Evolutionary conservation across 2,888 invertebrate genomes (phyloP).

Genomic region (Luffia ferchaultella): DNA sequence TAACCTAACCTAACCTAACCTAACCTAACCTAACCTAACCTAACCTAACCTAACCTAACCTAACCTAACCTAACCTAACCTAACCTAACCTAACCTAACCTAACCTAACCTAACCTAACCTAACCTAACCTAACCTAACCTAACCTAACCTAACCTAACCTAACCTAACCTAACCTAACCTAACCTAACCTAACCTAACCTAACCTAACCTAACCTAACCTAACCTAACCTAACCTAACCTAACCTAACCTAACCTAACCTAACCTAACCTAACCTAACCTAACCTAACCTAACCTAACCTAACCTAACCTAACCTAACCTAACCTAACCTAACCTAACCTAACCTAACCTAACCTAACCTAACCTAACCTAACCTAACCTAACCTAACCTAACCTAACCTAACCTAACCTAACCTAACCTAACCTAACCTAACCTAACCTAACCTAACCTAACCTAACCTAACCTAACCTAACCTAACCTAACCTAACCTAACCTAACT

Average conservation of each 20-base stretch:
- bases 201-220: constrained; percentile 10
- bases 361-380: constrained; percentile 9
- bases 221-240: constrained; percentile 9
- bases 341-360: constrained; percentile 9
- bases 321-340: constrained; percentile 9
- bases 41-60: constrained; percentile 7
- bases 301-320: constrained; percentile 9
- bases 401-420: constrained; percentile 10
- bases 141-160: constrained; percentile 5
- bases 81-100: constrained; percentile 3
- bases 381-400: constrained; percentile 9
- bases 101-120: constrained; percentile 5
- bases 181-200: constrained; percentile 10
- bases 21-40: constrained; percentile 11
- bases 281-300: constrained; percentile 7
- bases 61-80: constrained; percentile 4
- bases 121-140: constrained; percentile 2
- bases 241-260: constrained; percentile 4
- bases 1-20: constrained; percentile 10
- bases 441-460: constrained; percentile 10
- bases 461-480: constrained; percentile 8
- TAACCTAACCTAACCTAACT: constrained; percentile 10
- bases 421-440: constrained; percentile 9
- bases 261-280: constrained; percentile 1
- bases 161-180: constrained; percentile 13